Conservation (phyloP, 2,888 invertebrate species). For the Byasa hedistus region DNA sequence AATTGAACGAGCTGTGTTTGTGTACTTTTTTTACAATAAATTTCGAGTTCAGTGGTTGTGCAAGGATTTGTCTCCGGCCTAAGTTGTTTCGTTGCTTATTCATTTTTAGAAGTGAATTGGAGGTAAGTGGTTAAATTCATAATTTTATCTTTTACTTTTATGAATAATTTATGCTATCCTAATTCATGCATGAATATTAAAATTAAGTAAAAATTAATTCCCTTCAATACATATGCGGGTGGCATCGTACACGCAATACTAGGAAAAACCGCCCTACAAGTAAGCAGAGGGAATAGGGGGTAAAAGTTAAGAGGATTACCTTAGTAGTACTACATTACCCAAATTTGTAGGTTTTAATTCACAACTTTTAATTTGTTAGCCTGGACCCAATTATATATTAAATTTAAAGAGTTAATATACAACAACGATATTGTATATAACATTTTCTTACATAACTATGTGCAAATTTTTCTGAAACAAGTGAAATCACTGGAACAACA, state of each 20-base stretch:
- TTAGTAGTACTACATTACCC: background rate
- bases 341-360: background rate
- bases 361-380: too few relatives aligned
- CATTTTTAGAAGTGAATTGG: constrained; percentile 30
- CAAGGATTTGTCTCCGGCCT: constrained; percentile 61
- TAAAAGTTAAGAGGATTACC: constrained; percentile 2
- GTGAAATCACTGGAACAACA: too few relatives aligned
- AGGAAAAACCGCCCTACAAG: constrained; percentile 20
- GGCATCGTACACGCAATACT: constrained; percentile 9
- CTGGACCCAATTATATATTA: too few relatives aligned
- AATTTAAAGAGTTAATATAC: too few relatives aligned
- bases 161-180: constrained; percentile 3
- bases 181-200: constrained; percentile 11
- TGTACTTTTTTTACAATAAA: constrained; percentile 59
- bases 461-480: too few relatives aligned
- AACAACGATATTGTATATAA: too few relatives aligned
- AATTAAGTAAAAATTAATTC: background rate
- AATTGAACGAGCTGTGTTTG: constrained; percentile 56
- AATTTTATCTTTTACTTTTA: background rate
- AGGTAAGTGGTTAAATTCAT: constrained; percentile 14
- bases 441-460: too few relatives aligned
- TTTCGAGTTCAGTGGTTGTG: constrained; percentile 68
- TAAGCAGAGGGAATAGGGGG: constrained; percentile 3
- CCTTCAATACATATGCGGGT: constrained; percentile 10
- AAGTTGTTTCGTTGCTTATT: constrained; percentile 20